These are phyloP conservation scores for Ooceraea biroi DNA, from an alignment of 1,140 invertebrate genomes.

Conservation along the genomic window DNA sequence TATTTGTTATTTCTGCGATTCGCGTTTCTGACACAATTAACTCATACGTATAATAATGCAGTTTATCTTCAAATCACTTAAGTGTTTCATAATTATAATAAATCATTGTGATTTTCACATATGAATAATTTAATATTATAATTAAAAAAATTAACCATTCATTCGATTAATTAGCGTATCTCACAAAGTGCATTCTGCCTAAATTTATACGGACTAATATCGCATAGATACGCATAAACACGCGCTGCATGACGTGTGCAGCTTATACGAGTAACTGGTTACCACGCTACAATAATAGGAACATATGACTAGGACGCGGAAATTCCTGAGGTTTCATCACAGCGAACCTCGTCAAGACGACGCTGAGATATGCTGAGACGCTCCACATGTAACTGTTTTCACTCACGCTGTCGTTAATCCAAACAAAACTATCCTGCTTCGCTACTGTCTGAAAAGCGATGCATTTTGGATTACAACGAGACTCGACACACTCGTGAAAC, in stretches of 20 bases:
- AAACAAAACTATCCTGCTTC: not conserved
- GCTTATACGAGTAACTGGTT: not conserved
- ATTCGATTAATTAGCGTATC: not conserved
- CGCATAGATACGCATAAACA: conserved; percentile 6
- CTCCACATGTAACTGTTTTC: conserved; percentile 24
- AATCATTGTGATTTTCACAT: not conserved
- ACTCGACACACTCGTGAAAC: not conserved
- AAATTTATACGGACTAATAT: conserved; percentile 3
- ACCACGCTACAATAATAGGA: not conserved
- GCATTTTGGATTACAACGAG: not conserved
- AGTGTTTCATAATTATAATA: not conserved
- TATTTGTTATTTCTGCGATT: not conserved
- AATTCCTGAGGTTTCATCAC: conserved; percentile 5
- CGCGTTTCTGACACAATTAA: not conserved
- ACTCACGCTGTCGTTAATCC: not conserved
- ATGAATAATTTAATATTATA: not conserved
- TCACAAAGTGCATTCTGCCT: not conserved
- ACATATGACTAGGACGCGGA: not conserved
- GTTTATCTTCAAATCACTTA: not conserved
- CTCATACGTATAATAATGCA: not conserved
- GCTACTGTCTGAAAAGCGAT: not conserved
- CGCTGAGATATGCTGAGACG: no score
- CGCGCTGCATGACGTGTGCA: not conserved
- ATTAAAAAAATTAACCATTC: not conserved
- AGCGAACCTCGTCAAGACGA: not conserved